phyloP scores from a whole-genome alignment of 2,113 vertebrate genomes.

The Leptobrachium leishanense region DNA sequence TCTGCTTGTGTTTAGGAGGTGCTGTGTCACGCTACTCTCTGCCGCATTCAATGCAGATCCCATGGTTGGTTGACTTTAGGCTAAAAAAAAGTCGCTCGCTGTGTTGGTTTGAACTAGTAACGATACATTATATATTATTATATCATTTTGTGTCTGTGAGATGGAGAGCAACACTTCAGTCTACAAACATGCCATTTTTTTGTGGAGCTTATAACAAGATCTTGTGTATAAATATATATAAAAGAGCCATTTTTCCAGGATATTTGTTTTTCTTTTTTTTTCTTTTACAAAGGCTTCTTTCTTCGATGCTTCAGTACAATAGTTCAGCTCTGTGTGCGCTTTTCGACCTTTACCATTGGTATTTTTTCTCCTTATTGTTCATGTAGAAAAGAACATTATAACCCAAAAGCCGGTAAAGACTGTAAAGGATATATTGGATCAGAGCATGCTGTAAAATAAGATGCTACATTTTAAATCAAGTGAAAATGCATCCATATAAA shows the following conservation, averaged over 20 bases:
- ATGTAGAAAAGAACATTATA: slow-evolving; percentile 6
- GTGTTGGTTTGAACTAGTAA: slow-evolving; percentile 23
- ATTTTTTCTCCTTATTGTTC: slow-evolving; percentile 2
- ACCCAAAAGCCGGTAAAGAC: not conserved
- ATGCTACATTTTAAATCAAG: no score
- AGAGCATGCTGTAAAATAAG: no score
- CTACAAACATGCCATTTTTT: slow-evolving; percentile 44
- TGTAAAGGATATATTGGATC: no score
- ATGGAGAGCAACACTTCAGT: slow-evolving; percentile 13
- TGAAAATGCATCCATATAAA: no score
- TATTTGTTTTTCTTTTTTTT: no score
- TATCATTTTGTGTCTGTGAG: slow-evolving; percentile 40
- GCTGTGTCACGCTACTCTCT: slow-evolving; percentile 21
- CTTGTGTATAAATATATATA: not conserved
- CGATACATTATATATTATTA: slow-evolving; percentile 36
- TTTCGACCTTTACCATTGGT: slow-evolving; percentile 24
- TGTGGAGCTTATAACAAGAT: slow-evolving; percentile 38
- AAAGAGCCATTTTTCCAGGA: not conserved
- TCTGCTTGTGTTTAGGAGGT: slow-evolving; percentile 29
- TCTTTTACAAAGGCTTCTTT: slow-evolving; percentile 21
- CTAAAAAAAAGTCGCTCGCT: slow-evolving; percentile 14
- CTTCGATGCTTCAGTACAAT: not conserved
- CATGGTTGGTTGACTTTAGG: slow-evolving; percentile 25
- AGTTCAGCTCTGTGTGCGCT: not conserved
- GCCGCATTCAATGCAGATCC: slow-evolving; percentile 20